Base-by-base conservation (phyloP, 1,140 invertebrate species). In the Trichonephila inaurata region DNA sequence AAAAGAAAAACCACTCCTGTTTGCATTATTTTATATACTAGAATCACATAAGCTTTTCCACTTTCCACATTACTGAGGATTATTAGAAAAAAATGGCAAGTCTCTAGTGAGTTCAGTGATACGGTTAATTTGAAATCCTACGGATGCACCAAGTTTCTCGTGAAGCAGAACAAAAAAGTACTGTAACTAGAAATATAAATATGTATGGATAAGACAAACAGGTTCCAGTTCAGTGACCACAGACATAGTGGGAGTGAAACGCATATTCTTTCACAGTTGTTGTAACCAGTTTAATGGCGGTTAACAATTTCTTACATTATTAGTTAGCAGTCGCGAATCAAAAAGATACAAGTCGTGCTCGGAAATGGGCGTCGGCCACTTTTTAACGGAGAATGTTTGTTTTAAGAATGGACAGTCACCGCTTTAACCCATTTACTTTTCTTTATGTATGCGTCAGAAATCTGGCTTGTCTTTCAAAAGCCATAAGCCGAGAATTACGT, bases 221-320 rank as follows among this genome's bases (percentile, higher is more conserved):
- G 24, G 66, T 72, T 72, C 24, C 66, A 72, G 66, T 72, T 72
- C 66, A 72, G 12, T 24, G 66, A 33, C 66, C 66, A 72, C 66
- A 72, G 21, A 24, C 24, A 64, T n/a, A 21, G 66, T n/a, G 21
- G 66, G 66, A n/a, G 66, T 69, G 66, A 10, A 21, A 7, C 7
- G 24, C 24, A 28, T 12, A 12, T 72, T 72, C 10, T 3, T n/a
- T 24, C 4, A 40, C 24, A 14, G 6, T 72, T 72, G 21, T n/a
- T 72, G 12, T 24, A 24, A 24, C 66, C 24, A 72, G 16, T 72
- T 14, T 33, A 4, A 28, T 12, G 19, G 62, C 24, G 24, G 66
- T 72, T 24, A 72, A n/a, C 21, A 72, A 72, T 64, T n/a, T 40
- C 33, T 40, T 40, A 21, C 62, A 64, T 64, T 64, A 40, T 21